A percentile compares a stretch with the other conserved stretches of the same genome.
These are phyloP conservation scores for Amniataba percoides DNA, from an alignment of 2,797 vertebrate species.

Conservation along the genomic window DNA sequence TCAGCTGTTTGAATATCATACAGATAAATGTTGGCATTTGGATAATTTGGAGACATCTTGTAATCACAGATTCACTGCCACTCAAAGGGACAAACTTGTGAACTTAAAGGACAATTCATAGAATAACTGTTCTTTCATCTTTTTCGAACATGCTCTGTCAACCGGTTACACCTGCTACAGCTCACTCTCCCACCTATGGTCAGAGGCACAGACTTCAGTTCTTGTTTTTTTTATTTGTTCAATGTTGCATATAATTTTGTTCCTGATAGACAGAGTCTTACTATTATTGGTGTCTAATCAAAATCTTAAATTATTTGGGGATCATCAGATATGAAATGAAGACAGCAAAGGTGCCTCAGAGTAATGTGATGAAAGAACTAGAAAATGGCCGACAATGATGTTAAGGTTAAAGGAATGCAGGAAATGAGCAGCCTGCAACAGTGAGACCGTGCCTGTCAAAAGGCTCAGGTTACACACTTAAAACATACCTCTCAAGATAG, in stretches of 20 bases:
- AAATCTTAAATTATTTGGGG: not conserved
- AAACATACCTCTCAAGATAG: not conserved
- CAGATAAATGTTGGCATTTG: not conserved
- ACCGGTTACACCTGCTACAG: not conserved
- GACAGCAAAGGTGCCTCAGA: not conserved
- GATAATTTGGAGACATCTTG: not conserved
- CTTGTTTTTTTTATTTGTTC: not conserved
- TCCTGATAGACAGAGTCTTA: not conserved
- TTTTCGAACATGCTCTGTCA: not conserved
- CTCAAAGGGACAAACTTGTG: not conserved
- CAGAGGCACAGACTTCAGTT: not conserved
- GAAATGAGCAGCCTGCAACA: not conserved
- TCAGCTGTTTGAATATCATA: constrained; percentile 23
- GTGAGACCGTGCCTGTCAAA: not conserved
- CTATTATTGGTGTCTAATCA: not conserved
- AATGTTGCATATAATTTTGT: not conserved
- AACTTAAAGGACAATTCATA: not conserved
- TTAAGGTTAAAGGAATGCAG: not conserved
- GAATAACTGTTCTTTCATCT: not conserved
- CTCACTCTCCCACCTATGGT: not conserved
- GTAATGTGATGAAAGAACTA: not conserved
- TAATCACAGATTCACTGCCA: not conserved
- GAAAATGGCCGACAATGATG: not conserved
- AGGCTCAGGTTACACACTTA: not conserved
- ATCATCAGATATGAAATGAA: not conserved